Evolutionary conservation across 2,113 vertebrate genomes (phyloP).

Genomic region (Ia io): DNA sequence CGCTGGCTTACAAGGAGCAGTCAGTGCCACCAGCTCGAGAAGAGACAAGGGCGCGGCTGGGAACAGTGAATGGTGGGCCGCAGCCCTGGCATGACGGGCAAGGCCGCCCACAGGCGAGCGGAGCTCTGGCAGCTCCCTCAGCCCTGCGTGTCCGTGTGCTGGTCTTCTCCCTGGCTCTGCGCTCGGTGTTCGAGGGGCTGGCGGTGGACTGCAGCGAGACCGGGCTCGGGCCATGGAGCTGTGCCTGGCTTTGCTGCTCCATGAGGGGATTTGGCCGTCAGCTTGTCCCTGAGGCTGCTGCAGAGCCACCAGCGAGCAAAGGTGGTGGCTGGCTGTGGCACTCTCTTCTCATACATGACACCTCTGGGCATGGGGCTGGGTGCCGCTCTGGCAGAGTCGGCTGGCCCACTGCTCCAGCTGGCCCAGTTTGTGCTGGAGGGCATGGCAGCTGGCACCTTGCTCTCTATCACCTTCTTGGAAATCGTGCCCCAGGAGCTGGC

Average conservation of each 20-base stretch:
- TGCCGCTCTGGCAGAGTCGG: conserved; percentile 78
- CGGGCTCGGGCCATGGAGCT: conserved; percentile 80
- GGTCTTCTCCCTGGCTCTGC: no score
- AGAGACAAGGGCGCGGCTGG: conserved; percentile 83
- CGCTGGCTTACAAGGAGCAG: conserved; percentile 70
- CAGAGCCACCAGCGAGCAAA: conserved; percentile 80
- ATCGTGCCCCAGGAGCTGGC: conserved; percentile 87
- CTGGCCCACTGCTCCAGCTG: conserved; percentile 80
- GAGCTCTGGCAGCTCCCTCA: not conserved
- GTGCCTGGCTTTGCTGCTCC: conserved; percentile 86
- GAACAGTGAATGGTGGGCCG: conserved; percentile 53
- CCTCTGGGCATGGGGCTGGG: conserved; percentile 88
- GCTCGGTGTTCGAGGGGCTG: conserved; percentile 83
- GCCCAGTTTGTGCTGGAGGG: conserved; percentile 87
- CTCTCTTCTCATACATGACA: conserved; percentile 85
- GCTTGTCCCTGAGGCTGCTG: conserved; percentile 69
- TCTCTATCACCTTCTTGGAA: conserved; percentile 91
- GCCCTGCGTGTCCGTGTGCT: no score
- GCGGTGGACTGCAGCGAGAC: conserved; percentile 84
- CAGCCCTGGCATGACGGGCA: conserved; percentile 33
- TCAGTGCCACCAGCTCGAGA: conserved; percentile 54
- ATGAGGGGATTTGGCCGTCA: conserved; percentile 88
- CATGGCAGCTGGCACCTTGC: conserved; percentile 87
- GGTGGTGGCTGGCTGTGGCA: conserved; percentile 78
- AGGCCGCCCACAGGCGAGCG: not conserved